phyloP scores from a whole-genome alignment of 2,797 vertebrate species.

The Geotrypetes seraphini region DNA sequence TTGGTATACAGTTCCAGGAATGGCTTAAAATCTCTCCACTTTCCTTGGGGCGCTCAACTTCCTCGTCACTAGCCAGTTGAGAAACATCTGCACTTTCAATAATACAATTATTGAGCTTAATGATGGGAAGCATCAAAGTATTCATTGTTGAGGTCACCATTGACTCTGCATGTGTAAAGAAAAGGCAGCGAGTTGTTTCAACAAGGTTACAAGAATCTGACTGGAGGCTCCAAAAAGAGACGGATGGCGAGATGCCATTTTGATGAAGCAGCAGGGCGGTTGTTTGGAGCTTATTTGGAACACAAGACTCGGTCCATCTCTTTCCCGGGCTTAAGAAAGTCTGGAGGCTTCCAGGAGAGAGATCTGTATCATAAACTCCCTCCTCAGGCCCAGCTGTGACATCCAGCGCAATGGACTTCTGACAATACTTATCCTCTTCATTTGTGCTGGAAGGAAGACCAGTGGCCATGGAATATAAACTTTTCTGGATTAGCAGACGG shows the following conservation, averaged over 20 bases:
- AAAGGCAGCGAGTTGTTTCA: constrained; percentile 40
- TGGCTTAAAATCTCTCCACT: background rate
- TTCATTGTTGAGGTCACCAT: constrained; percentile 30
- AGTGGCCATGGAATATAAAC: constrained; percentile 37
- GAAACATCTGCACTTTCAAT: constrained; percentile 8
- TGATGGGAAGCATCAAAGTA: constrained; percentile 29
- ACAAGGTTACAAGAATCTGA: constrained; percentile 53
- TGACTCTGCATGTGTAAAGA: constrained; percentile 9
- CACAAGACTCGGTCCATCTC: constrained; percentile 22
- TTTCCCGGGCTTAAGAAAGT: background rate
- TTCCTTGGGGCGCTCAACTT: accelerated
- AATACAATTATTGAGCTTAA: constrained; percentile 55
- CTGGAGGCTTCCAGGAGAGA: constrained; percentile 24
- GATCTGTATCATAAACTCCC: constrained; percentile 38
- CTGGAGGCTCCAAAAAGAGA: constrained; percentile 43
- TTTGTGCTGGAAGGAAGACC: constrained; percentile 14
- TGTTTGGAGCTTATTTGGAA: constrained; percentile 38
- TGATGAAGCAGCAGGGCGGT: constrained; percentile 49
- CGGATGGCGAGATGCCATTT: constrained; percentile 39
- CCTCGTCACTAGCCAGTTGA: accelerated
- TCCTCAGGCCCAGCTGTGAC: constrained; percentile 33
- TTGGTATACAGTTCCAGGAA: accelerated
- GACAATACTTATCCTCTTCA: constrained; percentile 32
- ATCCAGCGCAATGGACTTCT: accelerated
- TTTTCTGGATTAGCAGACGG: constrained; percentile 57